Conservation (phyloP, 2,888 invertebrate genomes). For the Corythucha ciliata region DNA sequence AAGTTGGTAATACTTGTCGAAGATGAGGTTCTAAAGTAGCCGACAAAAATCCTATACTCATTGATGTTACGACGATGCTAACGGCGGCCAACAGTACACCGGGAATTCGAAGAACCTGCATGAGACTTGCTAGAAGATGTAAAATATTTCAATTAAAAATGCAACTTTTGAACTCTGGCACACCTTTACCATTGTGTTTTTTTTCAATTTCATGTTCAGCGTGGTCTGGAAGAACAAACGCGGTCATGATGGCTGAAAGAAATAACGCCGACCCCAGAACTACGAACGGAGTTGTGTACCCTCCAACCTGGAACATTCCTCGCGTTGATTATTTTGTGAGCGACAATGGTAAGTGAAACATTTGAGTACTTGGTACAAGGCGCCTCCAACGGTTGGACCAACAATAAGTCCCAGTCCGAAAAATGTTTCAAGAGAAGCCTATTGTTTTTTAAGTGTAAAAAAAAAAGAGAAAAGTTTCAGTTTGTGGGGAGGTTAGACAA, state of each 20-base stretch:
- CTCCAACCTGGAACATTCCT: conserved; percentile 51
- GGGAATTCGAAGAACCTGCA: conserved; percentile 58
- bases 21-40: conserved; percentile 83
- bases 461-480: background rate
- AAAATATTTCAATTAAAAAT: no score
- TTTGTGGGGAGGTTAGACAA: no score
- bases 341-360: no score
- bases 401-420: conserved; percentile 80
- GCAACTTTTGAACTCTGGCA: no score
- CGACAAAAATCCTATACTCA: conserved; percentile 78
- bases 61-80: conserved; percentile 65
- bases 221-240: conserved; percentile 59
- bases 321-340: no score
- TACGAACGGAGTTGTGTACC: conserved; percentile 70
- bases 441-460: conserved; percentile 18
- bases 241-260: conserved; percentile 63
- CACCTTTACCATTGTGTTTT: no score
- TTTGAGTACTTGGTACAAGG: conserved; percentile 61
- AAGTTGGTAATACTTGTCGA: no score
- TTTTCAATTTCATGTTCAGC: conserved; percentile 45
- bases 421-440: conserved; percentile 76
- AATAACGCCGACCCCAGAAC: conserved; percentile 66
- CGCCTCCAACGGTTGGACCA: conserved; percentile 82
- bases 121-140: conserved; percentile 52
- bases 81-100: conserved; percentile 59